Evolutionary conservation across 2,797 vertebrate species (phyloP), one percentile per base, ranked within the genome.

Genomic region (Ambastaia sidthimunki): DNA sequence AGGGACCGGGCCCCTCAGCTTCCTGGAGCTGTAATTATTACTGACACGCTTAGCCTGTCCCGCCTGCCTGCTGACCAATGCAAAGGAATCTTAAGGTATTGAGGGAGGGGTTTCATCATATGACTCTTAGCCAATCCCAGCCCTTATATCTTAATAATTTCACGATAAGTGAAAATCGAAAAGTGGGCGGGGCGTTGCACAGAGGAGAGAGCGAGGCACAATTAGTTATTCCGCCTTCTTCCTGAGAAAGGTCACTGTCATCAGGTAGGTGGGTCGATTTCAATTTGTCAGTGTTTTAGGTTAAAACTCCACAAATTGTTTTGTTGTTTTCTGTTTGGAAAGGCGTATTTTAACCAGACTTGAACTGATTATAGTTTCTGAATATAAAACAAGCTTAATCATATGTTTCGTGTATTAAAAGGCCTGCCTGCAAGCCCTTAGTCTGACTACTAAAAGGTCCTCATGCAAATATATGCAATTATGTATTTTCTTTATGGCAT

Each of bases 1-100:
- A 66, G 47, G 59, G 71, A 19, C 59, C 3, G 31, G n/a, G 19
- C 16, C 59, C 48, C 70, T 73, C 18, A 23, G 18, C 70, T 57
- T 48, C 4, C 2, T 54, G 11, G 48, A 78, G 3, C 74, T 3
- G 9, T 93, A 85, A 94, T 94, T 91, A 89, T 82, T 81, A 87
- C 63, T 90, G 92, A 91, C 90, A 91, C 84, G 71, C 76, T 82
- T 82, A 70, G 80, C 80, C 80, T 74, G 74, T 78, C 88, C 86
- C 84, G n/a, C 62, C 80, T 88, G 87, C 84, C 90, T 6, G 37
- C 74, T 78, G 76, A 80, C 81, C 81, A 31, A 83, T 60, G 11
- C 28, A 57, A 28, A 60, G 18, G 50, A 65, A n/a, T 44, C 7
- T 25, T 28, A 62, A 66, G 23, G 25, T 16, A 18, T 28, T 47